A percentile compares a stretch with the other conserved stretches of the same genome.
These are phyloP conservation scores for Cherax destructor DNA, from an alignment of 1,140 invertebrate genomes.

Conservation along the genomic window DNA sequence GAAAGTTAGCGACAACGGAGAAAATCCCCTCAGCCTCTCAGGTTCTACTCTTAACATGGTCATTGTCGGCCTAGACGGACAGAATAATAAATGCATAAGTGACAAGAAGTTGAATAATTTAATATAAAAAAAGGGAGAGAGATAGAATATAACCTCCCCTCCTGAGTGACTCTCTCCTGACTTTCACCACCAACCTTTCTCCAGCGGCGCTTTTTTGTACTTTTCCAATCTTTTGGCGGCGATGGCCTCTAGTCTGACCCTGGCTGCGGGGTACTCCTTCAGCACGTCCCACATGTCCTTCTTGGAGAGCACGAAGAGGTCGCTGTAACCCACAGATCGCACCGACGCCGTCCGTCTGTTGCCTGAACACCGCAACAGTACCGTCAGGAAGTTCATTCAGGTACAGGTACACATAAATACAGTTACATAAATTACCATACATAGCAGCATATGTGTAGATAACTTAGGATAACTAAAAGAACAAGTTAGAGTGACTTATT, in stretches of 20 bases:
- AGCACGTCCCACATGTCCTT: conserved; percentile 99
- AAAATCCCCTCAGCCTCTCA: too few relatives aligned
- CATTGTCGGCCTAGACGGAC: too few relatives aligned
- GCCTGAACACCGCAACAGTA: conserved; percentile 79
- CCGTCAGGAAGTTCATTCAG: too few relatives aligned
- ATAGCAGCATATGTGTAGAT: too few relatives aligned
- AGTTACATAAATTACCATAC: too few relatives aligned
- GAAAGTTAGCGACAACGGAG: too few relatives aligned
- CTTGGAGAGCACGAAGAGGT: conserved; percentile 98
- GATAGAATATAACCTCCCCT: background rate
- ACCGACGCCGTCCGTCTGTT: conserved; percentile 97
- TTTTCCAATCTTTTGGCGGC: conserved; percentile 97
- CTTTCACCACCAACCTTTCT: conserved; percentile 83
- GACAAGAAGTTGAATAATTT: too few relatives aligned
- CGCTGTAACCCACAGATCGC: conserved; percentile 97
- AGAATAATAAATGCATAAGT: too few relatives aligned
- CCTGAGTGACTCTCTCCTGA: background rate
- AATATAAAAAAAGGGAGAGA: background rate
- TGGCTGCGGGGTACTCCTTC: conserved; percentile 97
- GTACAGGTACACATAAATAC: too few relatives aligned
- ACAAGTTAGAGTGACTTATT: too few relatives aligned
- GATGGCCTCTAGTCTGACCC: conserved; percentile 96
- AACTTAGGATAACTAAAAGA: too few relatives aligned
- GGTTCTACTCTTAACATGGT: too few relatives aligned
- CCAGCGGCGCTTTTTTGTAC: conserved; percentile 93